Evolutionary conservation across 2,113 vertebrate species (phyloP), one percentile per base, ranked within the genome.

Genomic region (Dascyllus trimaculatus): DNA sequence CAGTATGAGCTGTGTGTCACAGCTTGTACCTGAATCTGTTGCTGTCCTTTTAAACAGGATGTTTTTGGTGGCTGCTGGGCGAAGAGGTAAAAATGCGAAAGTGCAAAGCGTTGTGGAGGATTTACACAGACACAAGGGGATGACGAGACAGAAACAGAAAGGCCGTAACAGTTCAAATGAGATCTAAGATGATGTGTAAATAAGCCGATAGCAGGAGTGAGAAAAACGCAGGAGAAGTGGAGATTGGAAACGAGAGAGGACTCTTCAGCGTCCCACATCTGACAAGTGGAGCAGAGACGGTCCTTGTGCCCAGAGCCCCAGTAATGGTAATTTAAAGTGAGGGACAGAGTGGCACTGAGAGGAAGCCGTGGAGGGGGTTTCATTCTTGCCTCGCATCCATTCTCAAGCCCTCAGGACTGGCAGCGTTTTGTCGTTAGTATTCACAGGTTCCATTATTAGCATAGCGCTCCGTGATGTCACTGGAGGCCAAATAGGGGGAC

Each of bases 221-320:
- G 75, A 78, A 65, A 60, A 61, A 46, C 3, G 38, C 7, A 46
- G 51, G 22, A 25, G 82, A 53, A 64, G 81, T 10, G 11, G 56
- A 82, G 77, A 60, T 35, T 24, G 73, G 46, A 72, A 75, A 38
- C 38, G 35, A 85, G 80, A 80, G 60, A 62, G 40, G 24, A 56
- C 59, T 84, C 87, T 71, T 87, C 67, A 53, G 85, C 87, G 86
- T 80, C 78, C 88, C 89, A 89, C 75, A 89, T 92, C 81, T 91
- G 85, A 90, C 90, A 90, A 93, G 85, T 90, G 88, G 91, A 92
- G 92, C 91, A 91, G 87, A 79, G 88, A 91, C 60, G 22, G 83
- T 85, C 87, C 75, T 63, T 80, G 75, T 73, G 84, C 82, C 85
- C 66, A 73, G 71, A 82, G 88, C 86, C 79, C 32, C 72, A 66